A percentile compares a stretch with the other conserved stretches of the same genome.
phyloP scores from a whole-genome alignment of 2,888 invertebrate genomes.

The Zygaena filipendulae region DNA sequence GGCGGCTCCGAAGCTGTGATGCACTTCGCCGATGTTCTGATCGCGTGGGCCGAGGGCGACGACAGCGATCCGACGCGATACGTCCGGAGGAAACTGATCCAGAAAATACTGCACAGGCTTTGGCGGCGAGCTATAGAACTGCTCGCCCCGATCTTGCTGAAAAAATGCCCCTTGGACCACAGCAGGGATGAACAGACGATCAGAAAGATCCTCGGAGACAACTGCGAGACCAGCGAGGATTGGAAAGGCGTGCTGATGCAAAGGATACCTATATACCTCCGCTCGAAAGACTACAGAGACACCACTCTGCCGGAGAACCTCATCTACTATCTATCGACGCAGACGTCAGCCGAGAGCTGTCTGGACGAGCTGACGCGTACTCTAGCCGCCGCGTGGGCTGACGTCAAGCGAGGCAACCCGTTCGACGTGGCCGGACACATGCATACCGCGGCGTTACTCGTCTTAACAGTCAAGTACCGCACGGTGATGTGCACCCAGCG shows the following conservation, averaged over 20 bases:
- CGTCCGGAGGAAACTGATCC: constrained; percentile 48
- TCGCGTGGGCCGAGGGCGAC: constrained; percentile 51
- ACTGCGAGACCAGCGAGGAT: constrained; percentile 53
- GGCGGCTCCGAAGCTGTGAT: constrained; percentile 51
- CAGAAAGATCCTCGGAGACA: constrained; percentile 57
- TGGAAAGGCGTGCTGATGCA: constrained; percentile 74
- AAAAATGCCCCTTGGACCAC: constrained; percentile 52
- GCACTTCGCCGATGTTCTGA: constrained; percentile 64
- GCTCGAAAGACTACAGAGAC: constrained; percentile 69
- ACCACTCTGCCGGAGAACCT: constrained; percentile 68
- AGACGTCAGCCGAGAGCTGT: constrained; percentile 29
- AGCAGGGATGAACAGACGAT: constrained; percentile 43
- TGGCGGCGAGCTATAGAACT: constrained; percentile 70
- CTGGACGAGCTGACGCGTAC: constrained; percentile 56
- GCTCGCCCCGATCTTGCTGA: constrained; percentile 66
- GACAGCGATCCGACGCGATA: constrained; percentile 31
- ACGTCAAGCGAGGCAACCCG: constrained; percentile 70
- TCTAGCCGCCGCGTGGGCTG: constrained; percentile 75
- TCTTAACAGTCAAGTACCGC: constrained; percentile 65
- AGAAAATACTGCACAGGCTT: constrained; percentile 62
- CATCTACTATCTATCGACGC: constrained; percentile 67
- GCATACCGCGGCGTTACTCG: constrained; percentile 74
- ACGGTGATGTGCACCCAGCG: constrained; percentile 32
- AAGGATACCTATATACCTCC: constrained; percentile 40
- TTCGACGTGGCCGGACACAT: constrained; percentile 76